Base-by-base conservation (phyloP, 2,888 invertebrate genomes). In the Thalpophila matura region DNA sequence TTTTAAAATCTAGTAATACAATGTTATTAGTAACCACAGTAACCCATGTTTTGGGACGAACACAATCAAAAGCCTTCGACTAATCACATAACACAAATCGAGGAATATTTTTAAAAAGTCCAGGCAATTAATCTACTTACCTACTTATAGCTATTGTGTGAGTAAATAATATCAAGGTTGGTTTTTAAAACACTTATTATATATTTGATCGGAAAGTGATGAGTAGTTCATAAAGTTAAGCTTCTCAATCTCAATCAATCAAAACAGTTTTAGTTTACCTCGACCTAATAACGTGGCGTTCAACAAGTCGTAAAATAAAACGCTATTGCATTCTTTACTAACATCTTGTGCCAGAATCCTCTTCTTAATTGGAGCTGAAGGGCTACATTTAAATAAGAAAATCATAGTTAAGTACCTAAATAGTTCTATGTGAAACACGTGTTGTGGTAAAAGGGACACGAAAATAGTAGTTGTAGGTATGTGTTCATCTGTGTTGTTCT, bases 251-350 rank as follows among this genome's bases (percentile, higher is more conserved):
- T n/a, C n/a, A 45, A 71, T 63, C 51, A 49, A 71, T 65, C 59
- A 67, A 66, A 72, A 40, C 35, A 27, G 35, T 63, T 77, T 69
- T 61, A 50, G 62, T 56, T 65, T 31, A 63, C 74, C 81, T 71
- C 81, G 81, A 77, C 81, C 79, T 46, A 57, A 67, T 69, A 46
- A 60, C 35, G 53, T 57, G 31, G 43, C 65, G 51, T 58, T 75
- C 57, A 62, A 53, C 70, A 65, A 40, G 22, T 74, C 65, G 51
- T 78, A 65, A 79, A 81, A 74, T 61, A 50, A 66, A 72, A 81
- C 63, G 66, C 59, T 63, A 58, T 50, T 27, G 50, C 31, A 77
- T 72, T 69, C 67, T 80, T 71, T 62, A 61, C 27, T 33, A 53
- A 51, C 46, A 46, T 26, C 42, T 42, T 42, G 49, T 78, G 76